phyloP scores from a whole-genome alignment of 2,797 vertebrate genomes.

The Ceryle rudis region DNA sequence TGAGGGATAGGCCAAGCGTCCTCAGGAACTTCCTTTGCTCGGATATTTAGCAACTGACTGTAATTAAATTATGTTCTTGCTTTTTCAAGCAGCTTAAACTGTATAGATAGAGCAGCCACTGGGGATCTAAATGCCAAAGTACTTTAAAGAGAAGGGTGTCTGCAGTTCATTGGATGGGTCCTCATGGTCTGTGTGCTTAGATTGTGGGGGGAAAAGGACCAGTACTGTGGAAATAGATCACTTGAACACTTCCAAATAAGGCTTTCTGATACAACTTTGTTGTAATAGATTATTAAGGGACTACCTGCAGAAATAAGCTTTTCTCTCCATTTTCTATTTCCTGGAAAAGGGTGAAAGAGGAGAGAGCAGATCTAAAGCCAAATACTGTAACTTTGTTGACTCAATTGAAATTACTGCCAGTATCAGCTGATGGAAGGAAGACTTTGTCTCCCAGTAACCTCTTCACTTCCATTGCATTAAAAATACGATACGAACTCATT shows the following conservation, averaged over 20 bases:
- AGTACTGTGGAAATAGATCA: not conserved
- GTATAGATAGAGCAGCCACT: not conserved
- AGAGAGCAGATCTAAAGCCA: not conserved
- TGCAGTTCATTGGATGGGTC: not conserved
- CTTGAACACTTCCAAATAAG: not conserved
- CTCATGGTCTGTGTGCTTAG: not conserved
- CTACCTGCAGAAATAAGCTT: not conserved
- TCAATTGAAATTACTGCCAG: not conserved
- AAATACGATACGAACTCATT: not conserved
- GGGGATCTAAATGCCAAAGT: not conserved
- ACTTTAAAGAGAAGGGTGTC: not conserved
- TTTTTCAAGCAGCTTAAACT: constrained; percentile 8
- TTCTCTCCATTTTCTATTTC: not conserved
- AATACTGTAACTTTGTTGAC: not conserved
- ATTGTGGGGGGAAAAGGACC: not conserved
- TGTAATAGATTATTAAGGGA: not conserved
- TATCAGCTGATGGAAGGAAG: not conserved
- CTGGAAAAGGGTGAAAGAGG: not conserved
- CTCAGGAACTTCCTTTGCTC: not conserved
- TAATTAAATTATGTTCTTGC: not conserved
- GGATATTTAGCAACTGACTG: not conserved
- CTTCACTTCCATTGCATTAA: not conserved
- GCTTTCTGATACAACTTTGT: not conserved
- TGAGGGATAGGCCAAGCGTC: not conserved
- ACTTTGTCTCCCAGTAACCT: not conserved